Evolutionary conservation across 2,888 invertebrate genomes (phyloP), one percentile per base, ranked within the genome.

Genomic region (Lasioglossum oenotherae): DNA sequence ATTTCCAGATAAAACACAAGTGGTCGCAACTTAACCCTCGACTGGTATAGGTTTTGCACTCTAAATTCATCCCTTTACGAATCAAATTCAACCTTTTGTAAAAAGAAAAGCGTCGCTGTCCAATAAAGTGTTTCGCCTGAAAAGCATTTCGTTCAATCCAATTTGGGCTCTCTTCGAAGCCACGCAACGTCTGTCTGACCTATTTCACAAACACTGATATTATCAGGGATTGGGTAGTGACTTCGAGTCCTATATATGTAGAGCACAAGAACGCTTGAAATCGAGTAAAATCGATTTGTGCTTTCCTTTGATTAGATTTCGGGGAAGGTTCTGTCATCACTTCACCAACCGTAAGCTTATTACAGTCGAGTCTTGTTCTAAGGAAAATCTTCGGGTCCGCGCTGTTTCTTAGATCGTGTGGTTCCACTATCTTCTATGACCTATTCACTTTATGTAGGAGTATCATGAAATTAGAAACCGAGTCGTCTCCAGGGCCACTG

Each of bases 101-200:
- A 44, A 44, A 14, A 12, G 12, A 44, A 44, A 14, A 4, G 44
- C 12, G 44, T 44, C 44, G 4, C 10, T 44, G 44, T 14, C 4
- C 44, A 14, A 44, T 44, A 44, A 44, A 44, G 44, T 44, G 44
- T n/a, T n/a, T n/a, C 41, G 38, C n/a, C 38, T 12, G 69, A 69
- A 69, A 35, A 69, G 41, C 41, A 69, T 69, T 69, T 69, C 67
- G 67, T 67, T 31, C 23, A 69, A 69, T 69, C 69, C 69, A n/a
- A 23, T 69, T 41, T 69, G 10, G 23, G 69, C 35, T 19, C 23
- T 38, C n/a, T 38, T 53, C 31, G 53, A 53, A 35, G 49, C 53
- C 53, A 8, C n/a, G 38, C 16, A 38, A 38, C 69, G 23, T 41
- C 23, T 38, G 69, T 38, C 38, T 69, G 69, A 69, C 69, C 69